Conservation (phyloP, 1,140 invertebrate genomes). For the Oedothorax gibbosus region DNA sequence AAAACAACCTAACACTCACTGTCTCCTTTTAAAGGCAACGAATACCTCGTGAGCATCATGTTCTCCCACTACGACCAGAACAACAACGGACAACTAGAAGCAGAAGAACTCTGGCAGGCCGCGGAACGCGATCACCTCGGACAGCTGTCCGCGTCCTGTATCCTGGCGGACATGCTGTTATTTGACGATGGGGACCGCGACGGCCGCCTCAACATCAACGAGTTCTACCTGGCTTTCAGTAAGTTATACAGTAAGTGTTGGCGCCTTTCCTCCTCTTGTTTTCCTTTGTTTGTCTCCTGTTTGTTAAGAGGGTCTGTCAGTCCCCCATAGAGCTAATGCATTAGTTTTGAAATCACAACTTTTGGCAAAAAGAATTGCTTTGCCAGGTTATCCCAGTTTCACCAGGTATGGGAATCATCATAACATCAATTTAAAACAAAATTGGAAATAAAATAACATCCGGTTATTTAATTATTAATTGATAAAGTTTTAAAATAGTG, state of each 20-base stretch:
- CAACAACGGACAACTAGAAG: constrained; percentile 77
- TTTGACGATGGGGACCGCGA: constrained; percentile 80
- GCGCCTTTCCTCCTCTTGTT: constrained; percentile 31
- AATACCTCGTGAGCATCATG: constrained; percentile 81
- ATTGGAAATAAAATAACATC: too few species aligned
- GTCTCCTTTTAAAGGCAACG: constrained; percentile 73
- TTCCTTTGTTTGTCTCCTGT: constrained; percentile 24
- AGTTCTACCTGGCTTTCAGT: constrained; percentile 83
- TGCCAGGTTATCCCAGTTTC: too few species aligned
- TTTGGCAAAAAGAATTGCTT: too few species aligned
- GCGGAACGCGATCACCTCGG: constrained; percentile 76
- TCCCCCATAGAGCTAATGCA: too few species aligned
- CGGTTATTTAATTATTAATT: too few species aligned
- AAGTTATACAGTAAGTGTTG: constrained; percentile 78
- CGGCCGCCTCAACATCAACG: constrained; percentile 77
- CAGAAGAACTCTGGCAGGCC: constrained; percentile 76
- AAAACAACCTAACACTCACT: too few species aligned
- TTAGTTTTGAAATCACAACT: too few species aligned
- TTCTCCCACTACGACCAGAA: constrained; percentile 83
- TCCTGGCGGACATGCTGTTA: constrained; percentile 77
- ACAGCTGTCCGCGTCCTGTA: constrained; percentile 77
- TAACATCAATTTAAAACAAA: too few species aligned
- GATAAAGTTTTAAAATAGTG: too few species aligned
- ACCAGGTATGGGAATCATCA: too few species aligned
- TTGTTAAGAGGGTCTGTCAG: too few species aligned